Evolutionary conservation across 2,888 invertebrate species (phyloP).

Genomic region (Acanthococcus lagerstroemiae): DNA sequence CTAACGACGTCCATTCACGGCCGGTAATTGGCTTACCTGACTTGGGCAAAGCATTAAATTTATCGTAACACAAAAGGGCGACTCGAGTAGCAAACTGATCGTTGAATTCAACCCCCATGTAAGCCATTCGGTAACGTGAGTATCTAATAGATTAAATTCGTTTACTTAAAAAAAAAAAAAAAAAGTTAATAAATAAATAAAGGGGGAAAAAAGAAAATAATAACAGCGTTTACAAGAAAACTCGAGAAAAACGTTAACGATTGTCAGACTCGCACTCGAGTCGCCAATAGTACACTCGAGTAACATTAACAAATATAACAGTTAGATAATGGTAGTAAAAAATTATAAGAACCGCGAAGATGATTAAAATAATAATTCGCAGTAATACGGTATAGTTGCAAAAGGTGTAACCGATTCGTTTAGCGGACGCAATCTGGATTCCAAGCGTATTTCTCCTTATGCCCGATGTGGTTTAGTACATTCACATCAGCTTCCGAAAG

Average conservation of each 20-base stretch:
- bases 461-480: slow-evolving; percentile 43
- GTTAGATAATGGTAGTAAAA: not conserved
- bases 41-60: slow-evolving; percentile 57
- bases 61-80: slow-evolving; percentile 50
- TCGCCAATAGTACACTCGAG: no score
- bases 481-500: slow-evolving; percentile 49
- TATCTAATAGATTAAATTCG: no score
- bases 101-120: no score
- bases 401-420: no score
- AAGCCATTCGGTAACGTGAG: no score
- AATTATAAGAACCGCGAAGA: not conserved
- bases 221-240: no score
- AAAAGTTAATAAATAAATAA: no score
- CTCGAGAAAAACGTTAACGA: no score
- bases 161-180: no score
- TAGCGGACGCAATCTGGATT: slow-evolving; percentile 43
- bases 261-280: no score
- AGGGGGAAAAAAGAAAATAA: no score
- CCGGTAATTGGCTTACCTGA: slow-evolving; percentile 62
- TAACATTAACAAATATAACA: no score
- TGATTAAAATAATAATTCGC: not conserved
- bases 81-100: slow-evolving; percentile 45
- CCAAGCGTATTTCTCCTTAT: slow-evolving; percentile 49
- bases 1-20: slow-evolving; percentile 74
- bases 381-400: not conserved